Evolutionary conservation across 2,888 invertebrate species (phyloP).

Genomic region (Macrophya alboannulata): DNA sequence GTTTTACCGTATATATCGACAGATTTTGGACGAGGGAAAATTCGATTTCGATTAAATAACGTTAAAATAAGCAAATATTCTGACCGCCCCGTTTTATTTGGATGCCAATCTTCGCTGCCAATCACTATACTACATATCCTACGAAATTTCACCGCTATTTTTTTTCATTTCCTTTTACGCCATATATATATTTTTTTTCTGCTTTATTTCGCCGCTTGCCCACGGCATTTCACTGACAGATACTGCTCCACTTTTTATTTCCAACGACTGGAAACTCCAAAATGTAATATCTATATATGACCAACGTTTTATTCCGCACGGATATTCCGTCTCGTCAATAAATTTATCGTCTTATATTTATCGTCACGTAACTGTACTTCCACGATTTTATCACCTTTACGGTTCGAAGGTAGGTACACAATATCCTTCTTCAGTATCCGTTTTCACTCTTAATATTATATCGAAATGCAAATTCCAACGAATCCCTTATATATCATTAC

Average conservation of each 20-base stretch:
- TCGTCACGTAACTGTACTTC: background rate
- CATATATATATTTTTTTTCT: background rate
- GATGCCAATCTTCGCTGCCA: constrained; percentile 28
- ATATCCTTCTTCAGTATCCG: background rate
- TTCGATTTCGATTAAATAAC: constrained; percentile 24
- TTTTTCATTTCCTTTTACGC: background rate
- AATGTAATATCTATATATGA: constrained; percentile 32
- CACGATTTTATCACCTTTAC: background rate
- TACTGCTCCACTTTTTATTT: constrained; percentile 23
- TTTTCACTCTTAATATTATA: background rate
- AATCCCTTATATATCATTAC: background rate
- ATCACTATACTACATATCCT: constrained; percentile 16
- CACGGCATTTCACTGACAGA: constrained; percentile 29
- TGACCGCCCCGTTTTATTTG: background rate
- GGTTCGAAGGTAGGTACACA: background rate
- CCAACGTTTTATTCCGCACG: background rate
- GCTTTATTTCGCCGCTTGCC: constrained; percentile 19
- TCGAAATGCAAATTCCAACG: background rate
- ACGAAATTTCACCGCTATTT: background rate
- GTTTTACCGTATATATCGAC: background rate
- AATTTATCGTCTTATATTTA: constrained; percentile 31
- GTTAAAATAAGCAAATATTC: constrained; percentile 30
- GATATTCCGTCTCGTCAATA: constrained; percentile 38
- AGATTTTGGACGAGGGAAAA: background rate
- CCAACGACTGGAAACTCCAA: constrained; percentile 5